Base-by-base conservation (phyloP, 2,113 vertebrate genomes). In the Pterophyllum scalare region DNA sequence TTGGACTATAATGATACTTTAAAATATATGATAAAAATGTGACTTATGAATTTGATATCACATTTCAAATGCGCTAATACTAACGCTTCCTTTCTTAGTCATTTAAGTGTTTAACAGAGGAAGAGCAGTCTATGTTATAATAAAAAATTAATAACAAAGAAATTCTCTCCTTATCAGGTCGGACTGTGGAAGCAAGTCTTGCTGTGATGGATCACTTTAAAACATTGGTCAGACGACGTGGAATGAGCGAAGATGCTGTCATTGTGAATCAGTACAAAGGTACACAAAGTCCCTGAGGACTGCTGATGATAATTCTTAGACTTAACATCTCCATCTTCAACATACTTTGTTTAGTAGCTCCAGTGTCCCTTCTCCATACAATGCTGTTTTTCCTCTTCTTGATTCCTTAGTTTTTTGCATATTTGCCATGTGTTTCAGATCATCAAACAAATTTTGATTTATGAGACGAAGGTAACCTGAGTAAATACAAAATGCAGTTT, bases 261-360 rank as follows among this genome's bases (percentile, higher is more conserved):
- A 93, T 97, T 79, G 83, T 91, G 13, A 88, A 97, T 87, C 61
- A 90, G 1, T 89, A 97, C 88, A 96, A 90, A 96, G 96, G 98
- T 97, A 15, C 74, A 67, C 33, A 19, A 3, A 35, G 3, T 33
- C 58, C 26, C 60, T 38, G n/a, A 79, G 31, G 59, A n/a, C 57
- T 77, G 46, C 2, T 56, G 28, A 49, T 79, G n/a, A 65, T 31
- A 43, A 52, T 17, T 26, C 0, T 76, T 28, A 59, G 4, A 13
- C 10, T 59, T 12, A 2, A 24, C 19, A 33, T 54, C 17, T 33
- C 3, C 65, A 20, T 72, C 43, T 70, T 70, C 46, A 20, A 49
- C 24, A 28, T 7, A 12, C 26, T 49, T 70, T 70, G 40, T n/a
- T 24, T 40, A 19, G 22, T 49, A 70, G 0, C 49, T 20, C 26